Conservation (phyloP, 1,140 invertebrate genomes). For the Dysdera silvatica region DNA sequence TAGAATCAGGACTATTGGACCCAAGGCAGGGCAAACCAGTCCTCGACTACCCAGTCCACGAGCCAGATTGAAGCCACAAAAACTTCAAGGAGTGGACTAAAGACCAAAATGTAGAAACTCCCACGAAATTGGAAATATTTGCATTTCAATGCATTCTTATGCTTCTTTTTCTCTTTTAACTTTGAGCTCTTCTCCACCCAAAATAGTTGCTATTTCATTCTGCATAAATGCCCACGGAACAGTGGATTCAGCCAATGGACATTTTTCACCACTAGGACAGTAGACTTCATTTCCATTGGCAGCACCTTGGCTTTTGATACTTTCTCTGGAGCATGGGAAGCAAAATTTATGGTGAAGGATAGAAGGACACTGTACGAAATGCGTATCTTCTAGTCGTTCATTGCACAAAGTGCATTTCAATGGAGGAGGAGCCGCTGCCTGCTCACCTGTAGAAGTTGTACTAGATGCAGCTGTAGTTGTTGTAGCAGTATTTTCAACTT, state of each 20-base stretch:
- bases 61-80: no score
- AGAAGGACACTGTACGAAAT: slow-evolving; percentile 98
- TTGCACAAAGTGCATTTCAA: slow-evolving; percentile 89
- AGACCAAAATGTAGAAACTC: no score
- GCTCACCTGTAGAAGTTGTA: slow-evolving; percentile 1
- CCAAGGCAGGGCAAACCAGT: no score
- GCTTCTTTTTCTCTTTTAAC: slow-evolving; percentile 35
- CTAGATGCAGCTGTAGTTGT: slow-evolving; percentile 6
- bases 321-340: slow-evolving; percentile 88
- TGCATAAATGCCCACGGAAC: slow-evolving; percentile 99
- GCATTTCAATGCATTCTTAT: no score
- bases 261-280: slow-evolving; percentile 89
- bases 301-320: slow-evolving; percentile 45
- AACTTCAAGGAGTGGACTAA: no score
- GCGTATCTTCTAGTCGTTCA: slow-evolving; percentile 95
- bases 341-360: slow-evolving; percentile 98
- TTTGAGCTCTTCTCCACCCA: slow-evolving; percentile 60
- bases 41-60: no score
- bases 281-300: slow-evolving; percentile 54
- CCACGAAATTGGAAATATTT: no score
- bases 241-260: slow-evolving; percentile 87
- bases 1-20: no score
- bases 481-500: not conserved
- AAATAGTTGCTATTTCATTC: slow-evolving; percentile 95
- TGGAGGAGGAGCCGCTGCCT: slow-evolving; percentile 45